Conservation (phyloP, 2,113 vertebrate genomes). For the Craseonycteris thonglongyai region DNA sequence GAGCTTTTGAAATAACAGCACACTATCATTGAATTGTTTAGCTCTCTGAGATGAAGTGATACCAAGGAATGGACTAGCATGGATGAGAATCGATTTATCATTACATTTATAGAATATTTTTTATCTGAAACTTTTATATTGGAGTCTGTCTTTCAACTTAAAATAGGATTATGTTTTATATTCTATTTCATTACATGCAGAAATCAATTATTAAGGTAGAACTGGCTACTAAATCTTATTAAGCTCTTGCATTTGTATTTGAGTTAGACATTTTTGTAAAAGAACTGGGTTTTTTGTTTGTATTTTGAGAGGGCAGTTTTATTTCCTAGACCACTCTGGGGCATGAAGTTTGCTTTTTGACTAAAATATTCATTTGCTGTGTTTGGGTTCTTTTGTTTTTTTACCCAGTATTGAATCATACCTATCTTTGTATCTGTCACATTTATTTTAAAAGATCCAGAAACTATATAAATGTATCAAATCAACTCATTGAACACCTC, state of each 20-base stretch:
- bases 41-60: not conserved
- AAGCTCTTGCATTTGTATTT: not conserved
- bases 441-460: constrained; percentile 1
- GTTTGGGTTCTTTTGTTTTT: not conserved
- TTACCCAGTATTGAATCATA: not conserved
- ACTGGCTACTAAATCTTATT: not conserved
- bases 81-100: not conserved
- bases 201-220: not conserved
- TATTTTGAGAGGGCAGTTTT: not conserved
- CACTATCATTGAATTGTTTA: not conserved
- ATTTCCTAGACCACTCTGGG: not conserved
- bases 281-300: not conserved
- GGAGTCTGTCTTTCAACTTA: constrained; percentile 5
- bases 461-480: not conserved
- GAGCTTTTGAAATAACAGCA: not conserved
- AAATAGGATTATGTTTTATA: constrained; percentile 20
- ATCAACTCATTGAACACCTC: not conserved
- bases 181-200: not conserved
- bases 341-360: not conserved
- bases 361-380: not conserved
- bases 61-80: not conserved
- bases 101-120: constrained; percentile 6
- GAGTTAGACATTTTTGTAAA: not conserved
- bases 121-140: not conserved
- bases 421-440: not conserved